Evolutionary conservation across 2,113 vertebrate species (phyloP).

Genomic region (Eurypyga helias): DNA sequence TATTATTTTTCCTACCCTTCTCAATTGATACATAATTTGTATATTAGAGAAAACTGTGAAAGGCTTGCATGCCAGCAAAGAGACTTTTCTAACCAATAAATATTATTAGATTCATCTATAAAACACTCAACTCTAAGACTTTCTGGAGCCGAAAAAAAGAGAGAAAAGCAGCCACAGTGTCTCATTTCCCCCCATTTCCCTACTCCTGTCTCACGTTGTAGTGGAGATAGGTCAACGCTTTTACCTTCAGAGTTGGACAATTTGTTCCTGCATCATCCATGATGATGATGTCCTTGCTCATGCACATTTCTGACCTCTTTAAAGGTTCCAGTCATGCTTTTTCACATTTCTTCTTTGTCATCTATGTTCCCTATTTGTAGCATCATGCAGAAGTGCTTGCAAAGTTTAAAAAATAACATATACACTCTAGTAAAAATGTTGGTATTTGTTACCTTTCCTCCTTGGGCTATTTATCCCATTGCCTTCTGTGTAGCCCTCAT

Average conservation of each 20-base stretch:
- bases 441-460: background rate
- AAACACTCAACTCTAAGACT: background rate
- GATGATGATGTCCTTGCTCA: background rate
- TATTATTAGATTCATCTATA: background rate
- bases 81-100: background rate
- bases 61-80: background rate
- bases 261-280: background rate
- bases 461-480: background rate
- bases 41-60: background rate
- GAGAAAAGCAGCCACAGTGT: fast-evolving
- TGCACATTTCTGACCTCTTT: background rate
- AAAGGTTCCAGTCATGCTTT: background rate
- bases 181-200: background rate
- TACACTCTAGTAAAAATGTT: background rate
- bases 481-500: fast-evolving
- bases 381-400: background rate
- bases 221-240: background rate
- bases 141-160: background rate
- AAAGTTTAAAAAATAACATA: background rate
- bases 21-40: background rate
- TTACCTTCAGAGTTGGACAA: background rate
- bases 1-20: background rate
- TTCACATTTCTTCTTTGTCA: background rate
- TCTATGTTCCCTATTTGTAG: background rate
- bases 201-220: background rate